Conservation (phyloP, 2,888 invertebrate species). For the Balanococcus diminutus region DNA sequence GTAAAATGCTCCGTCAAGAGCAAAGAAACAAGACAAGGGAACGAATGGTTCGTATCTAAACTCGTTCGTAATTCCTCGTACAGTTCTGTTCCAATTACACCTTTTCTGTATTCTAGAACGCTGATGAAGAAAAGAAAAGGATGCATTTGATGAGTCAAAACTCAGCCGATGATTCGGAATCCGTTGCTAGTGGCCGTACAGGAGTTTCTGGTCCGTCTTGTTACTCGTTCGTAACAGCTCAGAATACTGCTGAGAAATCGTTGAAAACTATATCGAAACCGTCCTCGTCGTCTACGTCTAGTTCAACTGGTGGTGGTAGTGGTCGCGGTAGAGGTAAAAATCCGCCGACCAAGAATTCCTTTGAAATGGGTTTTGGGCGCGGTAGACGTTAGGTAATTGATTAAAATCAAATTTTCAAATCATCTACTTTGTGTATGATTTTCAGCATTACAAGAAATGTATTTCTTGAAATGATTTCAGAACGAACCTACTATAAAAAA, state of each 20-base stretch:
- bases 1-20: background rate
- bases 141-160: background rate
- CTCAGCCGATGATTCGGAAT: background rate
- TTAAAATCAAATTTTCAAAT: background rate
- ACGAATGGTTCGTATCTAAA: background rate
- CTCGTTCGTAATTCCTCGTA: background rate
- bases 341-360: background rate
- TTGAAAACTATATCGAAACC: background rate
- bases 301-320: background rate
- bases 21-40: background rate
- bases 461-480: no score
- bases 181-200: background rate
- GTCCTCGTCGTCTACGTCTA: background rate
- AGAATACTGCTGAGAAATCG: background rate
- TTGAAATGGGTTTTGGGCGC: background rate
- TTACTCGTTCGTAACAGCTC: background rate
- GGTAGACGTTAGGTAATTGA: background rate
- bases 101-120: background rate
- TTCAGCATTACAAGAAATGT: no score
- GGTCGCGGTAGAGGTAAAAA: background rate
- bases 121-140: background rate
- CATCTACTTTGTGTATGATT: background rate
- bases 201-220: background rate
- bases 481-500: no score
- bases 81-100: no score